phyloP scores from a whole-genome alignment of 2,113 vertebrate genomes.

The Acanthochromis polyacanthus region DNA sequence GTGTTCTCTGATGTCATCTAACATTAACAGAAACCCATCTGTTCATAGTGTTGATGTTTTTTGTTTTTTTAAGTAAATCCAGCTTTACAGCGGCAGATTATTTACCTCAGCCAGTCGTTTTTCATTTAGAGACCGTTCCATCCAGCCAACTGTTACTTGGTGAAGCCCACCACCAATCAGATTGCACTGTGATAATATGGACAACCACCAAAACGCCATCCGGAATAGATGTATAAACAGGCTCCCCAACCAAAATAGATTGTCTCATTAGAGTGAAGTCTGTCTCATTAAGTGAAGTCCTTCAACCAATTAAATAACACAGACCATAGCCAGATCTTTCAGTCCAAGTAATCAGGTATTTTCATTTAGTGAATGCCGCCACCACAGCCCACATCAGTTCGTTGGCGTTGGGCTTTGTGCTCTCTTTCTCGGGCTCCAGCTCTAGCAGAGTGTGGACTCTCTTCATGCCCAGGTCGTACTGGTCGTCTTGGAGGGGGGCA shows the following conservation, averaged over 20 bases:
- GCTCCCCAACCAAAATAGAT: conserved; percentile 76
- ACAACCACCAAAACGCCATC: conserved; percentile 69
- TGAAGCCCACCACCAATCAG: conserved; percentile 76
- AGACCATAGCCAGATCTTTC: conserved; percentile 70
- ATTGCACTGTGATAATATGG: conserved; percentile 72
- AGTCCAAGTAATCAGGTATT: conserved; percentile 47
- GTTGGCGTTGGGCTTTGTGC: conserved; percentile 90
- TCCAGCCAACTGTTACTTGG: conserved; percentile 58
- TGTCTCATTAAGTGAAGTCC: conserved; percentile 71
- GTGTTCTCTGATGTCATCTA: conserved; percentile 49
- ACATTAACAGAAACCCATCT: conserved; percentile 35
- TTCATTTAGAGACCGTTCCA: conserved; percentile 49
- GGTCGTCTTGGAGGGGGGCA: conserved; percentile 95
- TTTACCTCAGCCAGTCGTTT: conserved; percentile 50
- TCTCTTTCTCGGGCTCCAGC: conserved; percentile 95
- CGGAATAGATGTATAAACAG: conserved; percentile 73
- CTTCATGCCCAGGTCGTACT: conserved; percentile 97
- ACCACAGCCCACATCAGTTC: conserved; percentile 98
- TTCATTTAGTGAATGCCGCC: conserved; percentile 94
- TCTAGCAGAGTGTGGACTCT: conserved; percentile 94
- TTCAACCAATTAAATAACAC: conserved; percentile 78
- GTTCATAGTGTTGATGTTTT: conserved; percentile 50
- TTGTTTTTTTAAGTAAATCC: conserved; percentile 30
- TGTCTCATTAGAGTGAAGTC: conserved; percentile 77
- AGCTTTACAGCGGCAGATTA: conserved; percentile 36